Conservation (phyloP, 1,140 invertebrate species). For the Euwallacea similis region DNA sequence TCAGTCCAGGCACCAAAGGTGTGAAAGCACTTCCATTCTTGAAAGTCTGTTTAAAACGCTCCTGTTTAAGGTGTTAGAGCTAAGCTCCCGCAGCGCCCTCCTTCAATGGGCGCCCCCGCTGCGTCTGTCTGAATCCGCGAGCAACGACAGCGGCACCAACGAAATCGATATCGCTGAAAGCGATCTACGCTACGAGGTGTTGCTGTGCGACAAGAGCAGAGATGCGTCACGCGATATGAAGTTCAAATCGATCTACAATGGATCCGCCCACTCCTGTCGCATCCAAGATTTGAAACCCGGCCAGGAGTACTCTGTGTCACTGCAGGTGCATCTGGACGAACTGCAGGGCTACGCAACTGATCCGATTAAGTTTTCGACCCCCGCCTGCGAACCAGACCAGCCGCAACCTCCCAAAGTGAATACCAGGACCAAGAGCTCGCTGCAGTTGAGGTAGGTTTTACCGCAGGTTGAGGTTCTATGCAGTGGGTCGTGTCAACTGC, state of each 20-base stretch:
- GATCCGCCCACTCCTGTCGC: conserved; percentile 65
- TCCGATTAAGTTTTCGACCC: conserved; percentile 63
- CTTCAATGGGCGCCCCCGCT: conserved; percentile 74
- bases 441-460: conserved; percentile 53
- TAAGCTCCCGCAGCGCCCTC: conserved; percentile 76
- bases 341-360: conserved; percentile 58
- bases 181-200: conserved; percentile 75
- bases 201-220: conserved; percentile 74
- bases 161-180: conserved; percentile 56
- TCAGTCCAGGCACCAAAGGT: conserved; percentile 74
- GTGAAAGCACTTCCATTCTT: conserved; percentile 24
- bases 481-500: neutral
- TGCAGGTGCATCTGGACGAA: conserved; percentile 59
- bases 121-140: conserved; percentile 60
- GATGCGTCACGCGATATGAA: conserved; percentile 58
- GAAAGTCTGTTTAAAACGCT: neutral
- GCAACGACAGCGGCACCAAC: conserved; percentile 47
- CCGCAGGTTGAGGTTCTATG: no score
- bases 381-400: conserved; percentile 67
- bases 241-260: conserved; percentile 79
- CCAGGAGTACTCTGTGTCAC: conserved; percentile 76
- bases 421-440: conserved; percentile 61
- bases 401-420: conserved; percentile 63
- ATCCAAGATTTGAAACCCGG: conserved; percentile 78
- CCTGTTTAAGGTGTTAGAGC: conserved; percentile 68